phyloP scores from a whole-genome alignment of 2,888 invertebrate genomes.

The Phortica okadai region DNA sequence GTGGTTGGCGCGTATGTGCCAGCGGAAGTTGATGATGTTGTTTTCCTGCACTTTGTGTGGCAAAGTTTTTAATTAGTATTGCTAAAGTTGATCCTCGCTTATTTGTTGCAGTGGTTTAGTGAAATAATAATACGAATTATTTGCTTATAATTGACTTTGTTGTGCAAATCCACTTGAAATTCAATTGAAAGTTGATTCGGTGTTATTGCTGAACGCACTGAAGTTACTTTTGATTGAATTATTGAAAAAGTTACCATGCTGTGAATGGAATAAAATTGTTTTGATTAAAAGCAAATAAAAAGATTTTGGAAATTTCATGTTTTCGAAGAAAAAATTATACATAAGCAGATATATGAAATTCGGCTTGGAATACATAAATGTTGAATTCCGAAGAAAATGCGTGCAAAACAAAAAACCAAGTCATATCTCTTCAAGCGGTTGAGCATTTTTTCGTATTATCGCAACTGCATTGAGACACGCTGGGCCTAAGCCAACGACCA shows the following conservation, averaged over 20 bases:
- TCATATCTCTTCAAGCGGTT: too few relatives aligned
- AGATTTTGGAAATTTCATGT: not conserved
- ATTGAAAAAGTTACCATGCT: too few relatives aligned
- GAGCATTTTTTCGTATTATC: too few relatives aligned
- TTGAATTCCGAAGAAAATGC: too few relatives aligned
- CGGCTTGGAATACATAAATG: too few relatives aligned
- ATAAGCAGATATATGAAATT: too few relatives aligned
- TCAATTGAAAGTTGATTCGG: not conserved
- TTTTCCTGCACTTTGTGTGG: constrained; percentile 17
- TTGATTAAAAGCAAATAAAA: too few relatives aligned
- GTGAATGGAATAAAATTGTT: too few relatives aligned
- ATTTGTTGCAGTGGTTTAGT: not conserved
- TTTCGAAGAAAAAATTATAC: too few relatives aligned
- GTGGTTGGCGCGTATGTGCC: too few relatives aligned
- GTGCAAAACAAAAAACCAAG: too few relatives aligned
- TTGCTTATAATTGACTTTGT: constrained; percentile 1
- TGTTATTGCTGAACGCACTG: not conserved
- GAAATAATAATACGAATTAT: not conserved
- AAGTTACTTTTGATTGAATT: too few relatives aligned
- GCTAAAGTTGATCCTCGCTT: constrained; percentile 37
- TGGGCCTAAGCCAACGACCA: constrained; percentile 12
- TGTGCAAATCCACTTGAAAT: constrained; percentile 1
- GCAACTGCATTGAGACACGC: not conserved
- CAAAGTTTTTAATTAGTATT: constrained; percentile 53
- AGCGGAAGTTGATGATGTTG: not conserved